Percentiles rank a stretch among this genome's conserved stretches.
These are phyloP conservation scores for Manacus vitellinus DNA, from an alignment of 2,113 vertebrate species.

Conservation along the genomic window DNA sequence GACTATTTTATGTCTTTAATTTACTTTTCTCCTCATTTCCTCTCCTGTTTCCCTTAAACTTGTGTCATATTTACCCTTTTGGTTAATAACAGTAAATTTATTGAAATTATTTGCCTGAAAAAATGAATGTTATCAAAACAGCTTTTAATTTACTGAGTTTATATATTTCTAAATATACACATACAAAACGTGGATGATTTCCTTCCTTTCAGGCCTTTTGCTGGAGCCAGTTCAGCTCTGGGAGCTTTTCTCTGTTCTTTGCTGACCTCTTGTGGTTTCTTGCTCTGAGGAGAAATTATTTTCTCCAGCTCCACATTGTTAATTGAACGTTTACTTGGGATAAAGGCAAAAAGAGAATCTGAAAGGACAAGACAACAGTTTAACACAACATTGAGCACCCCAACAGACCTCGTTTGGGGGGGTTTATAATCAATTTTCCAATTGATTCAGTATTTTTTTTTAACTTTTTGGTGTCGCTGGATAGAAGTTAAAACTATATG, in stretches of 20 bases:
- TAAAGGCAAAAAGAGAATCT: neutral
- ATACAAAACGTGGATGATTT: neutral
- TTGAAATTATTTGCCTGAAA: neutral
- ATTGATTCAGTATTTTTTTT: neutral
- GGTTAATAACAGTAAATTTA: neutral
- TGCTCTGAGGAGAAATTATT: neutral
- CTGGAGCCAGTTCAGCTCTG: neutral
- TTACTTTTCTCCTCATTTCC: neutral
- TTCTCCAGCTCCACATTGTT: neutral
- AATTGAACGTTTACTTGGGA: neutral
- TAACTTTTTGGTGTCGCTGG: neutral
- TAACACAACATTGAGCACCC: neutral
- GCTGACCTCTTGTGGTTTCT: conserved; percentile 73
- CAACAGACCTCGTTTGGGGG: neutral
- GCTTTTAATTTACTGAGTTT: neutral
- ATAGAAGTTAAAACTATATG: neutral
- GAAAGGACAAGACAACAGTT: neutral
- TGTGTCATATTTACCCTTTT: neutral
- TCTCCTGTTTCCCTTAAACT: neutral
- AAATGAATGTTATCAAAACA: neutral
- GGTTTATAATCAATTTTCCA: neutral
- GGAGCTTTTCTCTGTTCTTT: conserved; percentile 16
- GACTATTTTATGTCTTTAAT: neutral
- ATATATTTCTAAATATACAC: neutral
- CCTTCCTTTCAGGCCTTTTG: neutral